Base-by-base conservation (phyloP, 2,797 vertebrate species). In the Crocodylus rhombifer region DNA sequence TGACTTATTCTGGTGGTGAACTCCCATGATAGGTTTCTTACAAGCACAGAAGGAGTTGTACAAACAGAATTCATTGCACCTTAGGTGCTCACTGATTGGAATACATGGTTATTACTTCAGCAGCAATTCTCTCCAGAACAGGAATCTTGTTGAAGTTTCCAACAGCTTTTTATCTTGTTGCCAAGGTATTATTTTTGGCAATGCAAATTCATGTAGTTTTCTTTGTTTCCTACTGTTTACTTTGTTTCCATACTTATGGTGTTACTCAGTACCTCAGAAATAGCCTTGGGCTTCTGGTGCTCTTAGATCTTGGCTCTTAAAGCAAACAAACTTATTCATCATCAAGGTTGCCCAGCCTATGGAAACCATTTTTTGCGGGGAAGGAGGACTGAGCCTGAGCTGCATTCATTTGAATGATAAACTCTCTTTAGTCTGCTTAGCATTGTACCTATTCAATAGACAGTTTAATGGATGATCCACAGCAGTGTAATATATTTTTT, bases 401-500 rank as follows among this genome's bases (percentile, higher is more conserved):
- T 96, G 80, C 86, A 92, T 93, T 93, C 94, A 89, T 89, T 87
- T 95, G 93, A 95, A 92, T 82, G 89, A 91, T 94, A 91, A 83
- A 80, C 57, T 96, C 88, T 92, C 83, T 92, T 96, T 92, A 92
- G 93, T 92, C 97, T 97, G 97, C 88, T 97, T 97, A 97, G 92
- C 94, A 91, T 97, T 97, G 97, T 94, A 97, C 91, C 84, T 96
- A 88, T 97, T 97, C 96, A 97, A 96, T 77, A 97, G 97, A 97
- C 97, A 97, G 97, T 96, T 97, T 97, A 97, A 97, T 97, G 96
- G 96, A 95, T 96, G 96, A 97, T 97, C 96, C 96, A 91, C 75
- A 95, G 60, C 96, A 97, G 96, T 77, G 82, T 92, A 94, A 93
- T 92, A 28, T 83, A 92, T 88, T 94, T 95, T 91, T 96, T 93